Base-by-base conservation (phyloP, 2,797 vertebrate genomes). In the Hydrolagus colliei region DNA sequence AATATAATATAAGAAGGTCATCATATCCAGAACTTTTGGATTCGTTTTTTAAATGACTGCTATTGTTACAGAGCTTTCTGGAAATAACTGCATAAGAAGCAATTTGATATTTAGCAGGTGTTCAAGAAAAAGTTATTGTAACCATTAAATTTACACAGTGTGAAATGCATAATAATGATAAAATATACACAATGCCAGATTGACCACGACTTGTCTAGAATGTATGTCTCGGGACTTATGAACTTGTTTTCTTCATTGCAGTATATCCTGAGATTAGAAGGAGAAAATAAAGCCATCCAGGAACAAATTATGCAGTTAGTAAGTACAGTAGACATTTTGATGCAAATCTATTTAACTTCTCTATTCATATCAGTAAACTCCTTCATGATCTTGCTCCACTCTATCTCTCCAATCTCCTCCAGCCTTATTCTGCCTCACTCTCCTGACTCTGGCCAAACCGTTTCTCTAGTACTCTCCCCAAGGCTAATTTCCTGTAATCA, bases 221-320 rank as follows among this genome's bases (percentile, higher is more conserved):
- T 65, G 22, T 22, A 27, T 79, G 22, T 63, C 77, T 65, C n/a
- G 16, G 12, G 67, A 65, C 35, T 35, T 67, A 67, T 67, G 67
- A 65, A 67, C 16, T 22, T 67, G 27, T 67, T 68, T 82, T 35
- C 63, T 68, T 22, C 10, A 32, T 65, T 68, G 16, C 35, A 82
- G 78, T 82, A 82, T 9, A 82, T 82, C 63, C 22, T 65, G 27
- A 82, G 62, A 22, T 82, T 82, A 82, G 78, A 82, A 35, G 63
- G 22, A 67, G 78, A 82, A 67, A 82, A 82, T 82, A 67, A 82
- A 67, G 65, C 22, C 35, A 4, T 27, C 4, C 22, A 82, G 32
- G 78, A 4, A 68, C 78, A 82, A 68, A 32, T 82, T 16, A 16
- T 32, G 6, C 78, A 82, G 67, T 82, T 67, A 82, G 78, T 82